A percentile compares a stretch with the other conserved stretches of the same genome.
Conservation (phyloP, 2,113 vertebrate species). For the Hemicordylus capensis region DNA sequence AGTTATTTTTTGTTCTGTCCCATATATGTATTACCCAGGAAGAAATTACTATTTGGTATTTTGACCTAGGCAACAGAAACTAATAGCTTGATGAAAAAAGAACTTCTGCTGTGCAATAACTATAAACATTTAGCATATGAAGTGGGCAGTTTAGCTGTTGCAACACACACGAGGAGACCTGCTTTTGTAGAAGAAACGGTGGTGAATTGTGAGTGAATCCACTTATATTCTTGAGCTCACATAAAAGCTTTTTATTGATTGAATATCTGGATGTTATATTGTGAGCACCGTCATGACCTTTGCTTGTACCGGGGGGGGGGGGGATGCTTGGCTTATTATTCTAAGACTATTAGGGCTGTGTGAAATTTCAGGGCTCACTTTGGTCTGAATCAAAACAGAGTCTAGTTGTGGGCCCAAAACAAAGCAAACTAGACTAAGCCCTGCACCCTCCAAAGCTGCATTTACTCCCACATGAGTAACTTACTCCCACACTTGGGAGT, state of each 20-base stretch:
- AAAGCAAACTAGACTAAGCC: too few relatives aligned
- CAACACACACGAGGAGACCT: background rate
- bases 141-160: background rate
- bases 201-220: background rate
- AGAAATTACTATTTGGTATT: background rate
- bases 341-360: too few relatives aligned
- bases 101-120: background rate
- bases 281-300: background rate
- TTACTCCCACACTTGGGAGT: too few relatives aligned
- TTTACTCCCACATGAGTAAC: too few relatives aligned
- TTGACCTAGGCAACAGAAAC: background rate
- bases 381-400: too few relatives aligned
- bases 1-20: background rate
- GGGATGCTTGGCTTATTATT: too few relatives aligned
- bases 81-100: background rate
- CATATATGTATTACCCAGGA: background rate
- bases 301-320: too few relatives aligned
- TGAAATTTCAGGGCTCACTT: too few relatives aligned
- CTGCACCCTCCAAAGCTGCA: too few relatives aligned
- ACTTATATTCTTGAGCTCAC: background rate
- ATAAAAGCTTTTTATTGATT: background rate
- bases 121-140: background rate
- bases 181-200: background rate
- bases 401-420: too few relatives aligned
- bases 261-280: too few relatives aligned